Conservation (phyloP, 2,797 vertebrate genomes). For the Melopsittacus undulatus region DNA sequence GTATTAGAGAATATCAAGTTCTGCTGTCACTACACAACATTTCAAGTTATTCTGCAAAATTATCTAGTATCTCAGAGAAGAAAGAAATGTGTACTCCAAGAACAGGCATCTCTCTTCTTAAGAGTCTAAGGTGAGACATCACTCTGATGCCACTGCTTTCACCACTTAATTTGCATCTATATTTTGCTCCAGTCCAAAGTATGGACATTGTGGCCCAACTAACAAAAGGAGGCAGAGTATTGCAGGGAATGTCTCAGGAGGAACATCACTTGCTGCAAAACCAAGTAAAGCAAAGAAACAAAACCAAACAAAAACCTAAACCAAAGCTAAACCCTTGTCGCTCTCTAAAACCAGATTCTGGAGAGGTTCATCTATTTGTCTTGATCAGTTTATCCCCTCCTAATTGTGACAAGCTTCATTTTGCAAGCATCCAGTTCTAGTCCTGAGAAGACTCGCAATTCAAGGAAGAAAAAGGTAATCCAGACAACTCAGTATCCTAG, state of each 20-base stretch:
- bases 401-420: background rate
- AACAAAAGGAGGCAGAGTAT: background rate
- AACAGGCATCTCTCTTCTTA: background rate
- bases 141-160: background rate
- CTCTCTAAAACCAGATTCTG: background rate
- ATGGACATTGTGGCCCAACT: accelerated
- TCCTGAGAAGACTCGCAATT: background rate
- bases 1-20: constrained; percentile 14
- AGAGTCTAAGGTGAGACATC: background rate
- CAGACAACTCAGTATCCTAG: background rate
- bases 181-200: background rate
- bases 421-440: background rate
- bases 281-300: background rate
- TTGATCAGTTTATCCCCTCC: background rate
- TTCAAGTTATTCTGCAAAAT: background rate
- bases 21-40: constrained; percentile 38
- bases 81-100: background rate
- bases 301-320: background rate
- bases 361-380: background rate
- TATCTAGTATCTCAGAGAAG: constrained; percentile 2
- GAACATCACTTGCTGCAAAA: background rate
- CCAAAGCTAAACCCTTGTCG: background rate
- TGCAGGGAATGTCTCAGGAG: background rate
- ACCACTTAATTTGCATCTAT: background rate
- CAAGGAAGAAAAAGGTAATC: background rate